Evolutionary conservation across 2,113 vertebrate genomes (phyloP).

Genomic region (Alectura lathami): DNA sequence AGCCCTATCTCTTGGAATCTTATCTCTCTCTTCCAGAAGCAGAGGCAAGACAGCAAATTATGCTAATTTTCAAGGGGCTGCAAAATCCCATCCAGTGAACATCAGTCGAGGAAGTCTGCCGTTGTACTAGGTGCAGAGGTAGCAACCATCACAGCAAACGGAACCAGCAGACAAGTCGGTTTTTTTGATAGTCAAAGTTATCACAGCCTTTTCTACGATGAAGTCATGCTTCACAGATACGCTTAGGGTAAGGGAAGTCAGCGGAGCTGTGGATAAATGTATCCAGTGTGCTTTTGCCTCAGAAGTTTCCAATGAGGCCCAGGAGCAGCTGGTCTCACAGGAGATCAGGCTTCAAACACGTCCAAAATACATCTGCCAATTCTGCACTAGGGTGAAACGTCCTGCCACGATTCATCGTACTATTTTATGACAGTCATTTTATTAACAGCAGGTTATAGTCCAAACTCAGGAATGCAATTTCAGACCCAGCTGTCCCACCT

Average conservation of each 20-base stretch:
- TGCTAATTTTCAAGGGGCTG: background rate
- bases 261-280: background rate
- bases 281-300: background rate
- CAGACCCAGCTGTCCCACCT: background rate
- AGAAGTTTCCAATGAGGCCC: background rate
- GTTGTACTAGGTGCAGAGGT: background rate
- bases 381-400: background rate
- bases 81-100: background rate
- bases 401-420: background rate
- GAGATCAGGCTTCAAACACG: background rate
- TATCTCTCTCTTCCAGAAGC: background rate
- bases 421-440: background rate
- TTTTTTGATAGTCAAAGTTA: background rate
- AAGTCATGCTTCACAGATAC: background rate
- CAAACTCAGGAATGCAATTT: background rate
- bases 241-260: background rate
- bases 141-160: background rate
- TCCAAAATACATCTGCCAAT: background rate
- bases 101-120: background rate
- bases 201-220: background rate
- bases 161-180: fast-evolving
- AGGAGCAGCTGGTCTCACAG: background rate
- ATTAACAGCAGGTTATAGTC: background rate
- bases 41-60: background rate
- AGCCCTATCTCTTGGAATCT: background rate